Evolutionary conservation across 2,888 invertebrate genomes (phyloP), one percentile per base, ranked within the genome.

Genomic region (Sphecodes monilicornis): DNA sequence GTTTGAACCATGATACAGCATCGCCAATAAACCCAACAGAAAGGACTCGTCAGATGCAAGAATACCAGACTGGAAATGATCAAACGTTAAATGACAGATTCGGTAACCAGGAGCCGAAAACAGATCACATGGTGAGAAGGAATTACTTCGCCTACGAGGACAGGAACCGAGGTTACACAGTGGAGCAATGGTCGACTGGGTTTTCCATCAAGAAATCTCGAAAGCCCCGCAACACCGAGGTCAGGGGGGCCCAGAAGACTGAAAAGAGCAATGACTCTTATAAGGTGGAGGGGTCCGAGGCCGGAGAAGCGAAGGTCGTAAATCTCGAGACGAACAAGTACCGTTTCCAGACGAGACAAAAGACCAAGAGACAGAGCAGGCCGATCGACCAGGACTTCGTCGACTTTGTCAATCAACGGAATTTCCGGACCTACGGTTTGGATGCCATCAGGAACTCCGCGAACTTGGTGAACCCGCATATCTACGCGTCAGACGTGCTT

Each of bases 401-500:
- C 10, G 74, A 89, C 72, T 94, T 57, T 10, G 1, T 87, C 11
- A 72, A 78, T 88, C n/a, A 86, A 79, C 6, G 82, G n/a, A 84
- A 88, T 3, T 87, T 92, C 41, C 91, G 91, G 0, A 89, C 81
- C 18, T 93, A 90, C 70, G 94, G 94, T 0, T 57, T 94, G 16
- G 94, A 94, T 71, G 78, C 87, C 6, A 83, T 94, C 4, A 89
- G 94, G 43, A 94, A 94, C 71, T 94, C 93, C 70, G 92, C 92
- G 3, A 91, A 91, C 43, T 88, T 95, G 6, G 91, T 91, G 73
- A 97, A 97, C 93, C 97, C 97, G 0, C 96, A 96, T 41, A 93
- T 97, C 54, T 96, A 96, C 88, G 96, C 96, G 1, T 96, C 96
- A 86, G 95, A 96, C 22, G 96, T 97, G 26, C 90, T 97, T 60